Evolutionary conservation across 2,888 invertebrate genomes (phyloP), one percentile per base, ranked within the genome.

Genomic region (Nomada fucata): DNA sequence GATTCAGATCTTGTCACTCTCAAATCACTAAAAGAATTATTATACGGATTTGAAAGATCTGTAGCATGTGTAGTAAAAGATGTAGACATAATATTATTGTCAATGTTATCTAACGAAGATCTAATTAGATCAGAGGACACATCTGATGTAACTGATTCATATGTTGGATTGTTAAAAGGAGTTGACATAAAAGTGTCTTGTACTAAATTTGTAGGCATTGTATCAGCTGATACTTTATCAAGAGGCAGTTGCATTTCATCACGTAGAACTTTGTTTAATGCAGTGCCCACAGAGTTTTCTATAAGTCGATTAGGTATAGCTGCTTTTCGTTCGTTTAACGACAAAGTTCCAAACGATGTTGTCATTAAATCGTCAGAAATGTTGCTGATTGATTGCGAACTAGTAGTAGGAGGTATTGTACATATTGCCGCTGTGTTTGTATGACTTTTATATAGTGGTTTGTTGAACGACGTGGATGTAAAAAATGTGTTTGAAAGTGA

Each of bases 11-110:
- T 82, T 20, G 47, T 50, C 9, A 64, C 42, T n/a, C 18, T 57
- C 70, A 79, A n/a, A 18, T 60, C 71, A 44, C 23, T 82, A 60
- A 75, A 67, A 13, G 79, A 68, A 44, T 76, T 63, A 29, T 72
- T 63, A 36, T 77, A 77, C 11, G 84, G 42, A 52, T 74, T 72
- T 36, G 86, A 70, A 70, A 68, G 71, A 26, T 73, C 78, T 13
- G 79, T 29, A 23, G 69, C 57, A 53, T 70, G 70, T 9, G 86
- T 89, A 65, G 87, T 90, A 63, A 93, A 93, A 23, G 93, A 92
- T 18, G 92, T 92, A 2, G 92, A 91, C 90, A 91, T 92, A 9
- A 92, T 85, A 74, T 92, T 91, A 53, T 74, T 89, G 29, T 89
- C 91, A 9, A 88, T 79, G 50, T 86, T 90, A 18, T 87, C 85